Evolutionary conservation across 2,797 vertebrate genomes (phyloP), one percentile per base, ranked within the genome.

Genomic region (Lithobates sylvaticus): DNA sequence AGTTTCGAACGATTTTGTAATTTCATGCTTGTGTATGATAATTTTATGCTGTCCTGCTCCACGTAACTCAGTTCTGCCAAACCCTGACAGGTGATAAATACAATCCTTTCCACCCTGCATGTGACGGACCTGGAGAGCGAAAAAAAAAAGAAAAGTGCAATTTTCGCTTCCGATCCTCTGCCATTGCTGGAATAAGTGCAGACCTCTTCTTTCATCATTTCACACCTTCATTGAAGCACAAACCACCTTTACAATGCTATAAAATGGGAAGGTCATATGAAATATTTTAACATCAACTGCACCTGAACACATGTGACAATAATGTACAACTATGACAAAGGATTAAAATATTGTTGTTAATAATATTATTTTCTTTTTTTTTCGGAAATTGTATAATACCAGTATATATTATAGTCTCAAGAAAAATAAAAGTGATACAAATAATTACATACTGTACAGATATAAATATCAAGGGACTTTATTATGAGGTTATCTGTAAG

Each of bases 21-120:
- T 99, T 99, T 99, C 97, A 99, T 99, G 98, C 97, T 97, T 97
- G 97, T 97, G 97, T 98, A 98, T 99, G 97, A 98, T 99, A 98
- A 98, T 99, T 98, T 98, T 98, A 98, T 99, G 97, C 97, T 98
- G 97, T 97, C 97, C 97, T 99, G 97, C 98, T 95, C 96, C 97
- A 96, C 96, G 97, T 98, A 99, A 97, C 97, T 98, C 98, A 97
- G 96, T 94, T 94, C 97, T 98, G 97, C 97, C 97, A 98, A 96
- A 96, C 93, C 95, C 96, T 98, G 97, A 98, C 97, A 98, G 97
- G 97, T 98, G 97, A 99, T 98, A 98, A 99, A 99, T 98, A 98
- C 96, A 96, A 97, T 97, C 96, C 96, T 97, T 98, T 97, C 97
- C 96, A 91, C 96, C 96, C 94, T 87, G 94, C 94, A 77, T 95